phyloP scores from a whole-genome alignment of 2,888 invertebrate species.

The Orthonevra nobilis region DNA sequence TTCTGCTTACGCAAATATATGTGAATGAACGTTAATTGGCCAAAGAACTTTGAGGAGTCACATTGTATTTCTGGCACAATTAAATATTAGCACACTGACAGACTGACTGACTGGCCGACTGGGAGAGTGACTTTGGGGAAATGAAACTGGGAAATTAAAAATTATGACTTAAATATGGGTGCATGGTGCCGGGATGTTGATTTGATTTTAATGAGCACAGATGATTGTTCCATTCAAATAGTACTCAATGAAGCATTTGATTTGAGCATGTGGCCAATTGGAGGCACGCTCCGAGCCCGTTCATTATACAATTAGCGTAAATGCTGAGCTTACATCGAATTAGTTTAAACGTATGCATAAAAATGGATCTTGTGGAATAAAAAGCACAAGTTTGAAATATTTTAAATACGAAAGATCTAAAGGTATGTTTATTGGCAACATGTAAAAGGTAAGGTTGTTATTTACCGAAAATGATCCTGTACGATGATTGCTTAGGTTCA shows the following conservation, averaged over 20 bases:
- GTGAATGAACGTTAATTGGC: slow-evolving; percentile 14
- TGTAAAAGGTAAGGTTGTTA: no score
- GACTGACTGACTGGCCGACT: neutral
- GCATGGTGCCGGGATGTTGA: slow-evolving; percentile 12
- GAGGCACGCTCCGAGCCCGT: neutral
- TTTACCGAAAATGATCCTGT: no score
- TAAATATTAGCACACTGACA: neutral
- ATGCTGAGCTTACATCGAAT: neutral
- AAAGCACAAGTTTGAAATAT: no score
- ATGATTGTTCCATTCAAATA: slow-evolving; percentile 41
- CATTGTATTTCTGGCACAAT: neutral
- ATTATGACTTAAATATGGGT: slow-evolving; percentile 41
- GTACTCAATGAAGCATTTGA: slow-evolving; percentile 3
- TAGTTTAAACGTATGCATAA: neutral
- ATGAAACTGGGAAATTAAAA: slow-evolving; percentile 22
- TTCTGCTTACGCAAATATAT: neutral
- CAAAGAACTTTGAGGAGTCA: slow-evolving; percentile 1
- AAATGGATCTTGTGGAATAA: neutral
- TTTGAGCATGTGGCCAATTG: neutral
- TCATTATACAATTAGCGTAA: slow-evolving; percentile 22
- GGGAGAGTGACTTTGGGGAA: neutral
- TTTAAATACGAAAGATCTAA: no score
- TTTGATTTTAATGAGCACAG: slow-evolving; percentile 59
- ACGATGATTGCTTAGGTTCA: no score
- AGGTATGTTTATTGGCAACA: no score